Conservation (phyloP, 2,888 invertebrate species). For the Operophtera brumata region DNA sequence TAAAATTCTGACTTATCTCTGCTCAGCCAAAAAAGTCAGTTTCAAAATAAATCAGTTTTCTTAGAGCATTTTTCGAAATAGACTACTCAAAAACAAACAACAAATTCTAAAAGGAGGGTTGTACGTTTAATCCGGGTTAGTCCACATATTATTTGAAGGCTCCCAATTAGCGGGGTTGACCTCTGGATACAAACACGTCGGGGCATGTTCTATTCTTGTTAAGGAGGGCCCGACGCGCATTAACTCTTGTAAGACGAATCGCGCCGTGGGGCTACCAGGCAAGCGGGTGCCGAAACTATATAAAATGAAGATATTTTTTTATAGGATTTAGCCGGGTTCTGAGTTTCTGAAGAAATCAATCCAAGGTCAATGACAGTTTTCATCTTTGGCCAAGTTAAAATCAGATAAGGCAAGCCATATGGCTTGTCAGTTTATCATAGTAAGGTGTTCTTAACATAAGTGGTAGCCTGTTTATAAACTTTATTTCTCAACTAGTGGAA, state of each 20-base stretch:
- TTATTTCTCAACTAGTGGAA: too few relatives aligned
- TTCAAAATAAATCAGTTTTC: too few relatives aligned
- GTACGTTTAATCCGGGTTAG: conserved; percentile 9
- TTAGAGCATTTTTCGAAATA: not conserved
- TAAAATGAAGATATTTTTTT: not conserved
- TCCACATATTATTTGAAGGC: conserved; percentile 32
- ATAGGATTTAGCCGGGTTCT: too few relatives aligned
- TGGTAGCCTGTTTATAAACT: too few relatives aligned
- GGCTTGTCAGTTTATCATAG: too few relatives aligned
- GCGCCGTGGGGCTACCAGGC: conserved; percentile 37
- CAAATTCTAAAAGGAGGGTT: not conserved
- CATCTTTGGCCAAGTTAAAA: too few relatives aligned
- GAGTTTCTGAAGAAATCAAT: too few relatives aligned
- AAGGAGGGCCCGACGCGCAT: conserved; percentile 47
- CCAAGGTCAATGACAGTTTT: too few relatives aligned
- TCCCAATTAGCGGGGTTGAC: conserved; percentile 31
- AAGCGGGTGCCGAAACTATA: conserved; percentile 15
- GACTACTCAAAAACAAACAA: not conserved
- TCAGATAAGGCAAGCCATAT: too few relatives aligned
- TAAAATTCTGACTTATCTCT: too few relatives aligned
- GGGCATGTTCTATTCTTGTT: conserved; percentile 53
- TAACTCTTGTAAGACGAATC: conserved; percentile 59
- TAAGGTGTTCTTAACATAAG: too few relatives aligned
- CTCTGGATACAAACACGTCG: conserved; percentile 48
- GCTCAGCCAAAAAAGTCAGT: too few relatives aligned